Percentiles rank a stretch among this genome's conserved stretches.
These are phyloP conservation scores for Onychostruthus taczanowskii DNA, from an alignment of 2,113 vertebrate genomes.

Conservation along the genomic window DNA sequence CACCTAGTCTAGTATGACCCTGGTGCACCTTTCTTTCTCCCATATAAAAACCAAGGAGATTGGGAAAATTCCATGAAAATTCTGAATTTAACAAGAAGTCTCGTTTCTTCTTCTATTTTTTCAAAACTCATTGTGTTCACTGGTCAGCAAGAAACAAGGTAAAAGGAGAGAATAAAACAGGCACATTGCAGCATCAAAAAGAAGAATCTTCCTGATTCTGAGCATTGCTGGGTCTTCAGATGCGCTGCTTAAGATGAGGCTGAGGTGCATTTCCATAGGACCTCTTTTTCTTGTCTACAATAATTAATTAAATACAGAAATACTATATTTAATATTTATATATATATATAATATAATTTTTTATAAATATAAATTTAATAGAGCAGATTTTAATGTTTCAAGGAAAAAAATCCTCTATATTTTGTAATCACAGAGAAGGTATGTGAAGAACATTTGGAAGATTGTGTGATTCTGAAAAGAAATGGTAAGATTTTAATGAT, in stretches of 20 bases:
- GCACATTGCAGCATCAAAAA: neutral
- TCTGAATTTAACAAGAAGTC: neutral
- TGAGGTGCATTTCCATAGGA: neutral
- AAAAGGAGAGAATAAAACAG: neutral
- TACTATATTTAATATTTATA: neutral
- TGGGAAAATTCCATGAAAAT: neutral
- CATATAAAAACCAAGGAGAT: neutral
- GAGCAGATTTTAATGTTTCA: neutral
- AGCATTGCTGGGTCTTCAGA: neutral
- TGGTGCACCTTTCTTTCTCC: neutral
- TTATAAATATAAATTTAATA: neutral
- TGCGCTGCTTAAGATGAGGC: neutral
- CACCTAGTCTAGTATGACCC: neutral
- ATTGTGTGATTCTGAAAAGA: neutral
- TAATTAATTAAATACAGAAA: neutral
- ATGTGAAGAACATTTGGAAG: neutral
- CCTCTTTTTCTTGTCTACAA: neutral
- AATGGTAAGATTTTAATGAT: neutral
- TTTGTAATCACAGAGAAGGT: neutral
- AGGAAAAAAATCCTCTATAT: neutral
- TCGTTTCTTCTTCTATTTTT: neutral
- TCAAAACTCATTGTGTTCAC: neutral
- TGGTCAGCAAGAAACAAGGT: neutral
- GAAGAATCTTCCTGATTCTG: neutral
- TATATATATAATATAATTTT: too few species aligned